Evolutionary conservation across 2,113 vertebrate species (phyloP), one percentile per base, ranked within the genome.

Genomic region (Capreolus pygargus): DNA sequence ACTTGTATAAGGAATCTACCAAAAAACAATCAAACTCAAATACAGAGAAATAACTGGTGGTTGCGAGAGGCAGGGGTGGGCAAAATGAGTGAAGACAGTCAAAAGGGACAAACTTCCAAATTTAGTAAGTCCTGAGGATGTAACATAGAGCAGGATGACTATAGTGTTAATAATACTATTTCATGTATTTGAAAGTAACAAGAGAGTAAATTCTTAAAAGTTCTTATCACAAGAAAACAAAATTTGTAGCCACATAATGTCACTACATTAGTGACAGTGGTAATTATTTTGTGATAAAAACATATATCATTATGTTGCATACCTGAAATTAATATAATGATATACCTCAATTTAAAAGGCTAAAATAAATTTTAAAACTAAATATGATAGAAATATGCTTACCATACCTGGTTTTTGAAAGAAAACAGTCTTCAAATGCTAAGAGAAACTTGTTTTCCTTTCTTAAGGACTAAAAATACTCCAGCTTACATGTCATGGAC

Each of bases 381-480:
- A 91, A 61, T 79, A 92, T 9, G 12, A 86, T 1, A 61, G 7
- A 85, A 95, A 47, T 76, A 43, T 61, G 16, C 85, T 97, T 82
- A 91, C 6, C 17, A 86, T 5, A 90, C 16, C n/a, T 50, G 47
- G 13, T 10, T 91, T 95, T 76, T 74, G 12, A 95, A 97, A 96
- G 21, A 94, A 97, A 96, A 92, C 25, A 83, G 28, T 82, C 39
- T 91, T 94, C 25, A 96, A 96, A 91, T 84, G n/a, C 55, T 64
- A 83, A 50, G 45, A 91, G 33, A 87, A 78, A 21, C 30, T n/a
- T 89, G 45, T 67, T 91, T 89, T 81, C 27, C 10, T 78, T 86
- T 96, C 19, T 54, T 33, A 96, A 94, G 23, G 30, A 86, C 15
- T 85, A 61, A 86, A 98, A 96, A 79, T 47, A 67, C 6, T 94